These are phyloP conservation scores for Aphaenogaster floridana DNA, from an alignment of 1,140 invertebrate species.

Conservation along the genomic window DNA sequence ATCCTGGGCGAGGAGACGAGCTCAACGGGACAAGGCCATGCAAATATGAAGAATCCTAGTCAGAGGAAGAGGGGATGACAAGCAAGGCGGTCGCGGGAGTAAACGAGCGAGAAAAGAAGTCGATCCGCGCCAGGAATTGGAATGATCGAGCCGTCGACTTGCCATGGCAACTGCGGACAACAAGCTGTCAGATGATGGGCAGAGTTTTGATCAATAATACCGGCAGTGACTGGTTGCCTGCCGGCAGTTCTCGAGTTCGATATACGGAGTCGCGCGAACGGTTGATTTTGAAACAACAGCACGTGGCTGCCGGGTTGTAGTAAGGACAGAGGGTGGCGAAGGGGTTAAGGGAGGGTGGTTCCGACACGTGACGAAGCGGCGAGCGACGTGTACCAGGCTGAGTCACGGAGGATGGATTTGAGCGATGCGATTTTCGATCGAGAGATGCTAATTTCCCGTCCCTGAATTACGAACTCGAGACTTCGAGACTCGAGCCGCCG, in stretches of 20 bases:
- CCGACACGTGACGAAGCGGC: conserved; percentile 50
- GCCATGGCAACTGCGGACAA: conserved; percentile 86
- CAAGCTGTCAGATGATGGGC: conserved; percentile 87
- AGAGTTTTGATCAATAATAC: conserved; percentile 87
- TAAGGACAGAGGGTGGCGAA: conserved; percentile 47
- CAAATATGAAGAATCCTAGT: neutral
- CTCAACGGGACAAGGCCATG: neutral
- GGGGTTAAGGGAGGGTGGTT: conserved; percentile 25
- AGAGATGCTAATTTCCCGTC: conserved; percentile 54
- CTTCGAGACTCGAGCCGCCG: conserved; percentile 1
- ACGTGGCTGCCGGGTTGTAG: conserved; percentile 44
- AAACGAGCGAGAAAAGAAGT: conserved; percentile 61
- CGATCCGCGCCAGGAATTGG: conserved; percentile 61
- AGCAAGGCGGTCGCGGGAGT: neutral
- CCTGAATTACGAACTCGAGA: conserved; percentile 31
- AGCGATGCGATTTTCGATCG: conserved; percentile 55
- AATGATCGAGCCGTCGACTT: conserved; percentile 68
- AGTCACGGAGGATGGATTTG: conserved; percentile 47
- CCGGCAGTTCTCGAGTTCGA: conserved; percentile 70
- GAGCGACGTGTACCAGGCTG: conserved; percentile 58
- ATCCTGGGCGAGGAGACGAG: neutral
- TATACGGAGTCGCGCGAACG: conserved; percentile 51
- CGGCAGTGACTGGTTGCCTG: conserved; percentile 79
- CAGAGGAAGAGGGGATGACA: neutral
- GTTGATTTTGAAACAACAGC: conserved; percentile 57